Conservation (phyloP, 2,113 vertebrate species). For the Chaenocephalus aceratus region DNA sequence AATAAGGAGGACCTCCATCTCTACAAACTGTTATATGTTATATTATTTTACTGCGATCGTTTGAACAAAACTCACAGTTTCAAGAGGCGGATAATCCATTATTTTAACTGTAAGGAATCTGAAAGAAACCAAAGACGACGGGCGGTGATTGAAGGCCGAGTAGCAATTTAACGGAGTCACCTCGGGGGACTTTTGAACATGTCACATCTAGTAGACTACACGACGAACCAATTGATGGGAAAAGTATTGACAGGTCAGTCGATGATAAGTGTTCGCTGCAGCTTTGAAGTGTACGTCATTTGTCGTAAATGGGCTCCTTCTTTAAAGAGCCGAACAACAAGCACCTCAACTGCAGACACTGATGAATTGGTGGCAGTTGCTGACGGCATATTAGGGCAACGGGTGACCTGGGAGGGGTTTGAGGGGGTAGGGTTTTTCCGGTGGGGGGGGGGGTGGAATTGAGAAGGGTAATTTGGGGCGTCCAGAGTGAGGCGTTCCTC, state of each 20-base stretch:
- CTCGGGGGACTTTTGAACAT: not conserved
- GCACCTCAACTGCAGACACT: constrained; percentile 66
- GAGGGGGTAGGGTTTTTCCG: constrained; percentile 3
- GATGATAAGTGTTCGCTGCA: not conserved
- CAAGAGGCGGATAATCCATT: too few species aligned
- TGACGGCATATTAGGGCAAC: constrained; percentile 84
- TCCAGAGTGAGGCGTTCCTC: constrained; percentile 60
- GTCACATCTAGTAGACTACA: not conserved
- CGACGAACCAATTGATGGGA: too few species aligned
- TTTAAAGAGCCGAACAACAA: constrained; percentile 36
- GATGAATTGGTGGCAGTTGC: constrained; percentile 85
- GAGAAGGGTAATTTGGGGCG: constrained; percentile 60
- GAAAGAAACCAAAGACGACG: not conserved
- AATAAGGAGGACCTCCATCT: too few species aligned
- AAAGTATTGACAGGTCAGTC: not conserved
- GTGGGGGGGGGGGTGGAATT: constrained; percentile 36
- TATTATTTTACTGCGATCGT: too few species aligned
- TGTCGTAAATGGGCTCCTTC: not conserved
- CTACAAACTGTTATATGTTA: too few species aligned
- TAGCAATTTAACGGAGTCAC: not conserved
- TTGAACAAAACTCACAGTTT: too few species aligned
- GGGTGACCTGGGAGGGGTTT: constrained; percentile 76
- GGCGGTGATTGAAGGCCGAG: not conserved
- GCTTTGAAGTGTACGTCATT: not conserved
- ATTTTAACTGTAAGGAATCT: not conserved